Conservation (phyloP, 2,888 invertebrate genomes). For the Acanthoscelides obtectus region DNA sequence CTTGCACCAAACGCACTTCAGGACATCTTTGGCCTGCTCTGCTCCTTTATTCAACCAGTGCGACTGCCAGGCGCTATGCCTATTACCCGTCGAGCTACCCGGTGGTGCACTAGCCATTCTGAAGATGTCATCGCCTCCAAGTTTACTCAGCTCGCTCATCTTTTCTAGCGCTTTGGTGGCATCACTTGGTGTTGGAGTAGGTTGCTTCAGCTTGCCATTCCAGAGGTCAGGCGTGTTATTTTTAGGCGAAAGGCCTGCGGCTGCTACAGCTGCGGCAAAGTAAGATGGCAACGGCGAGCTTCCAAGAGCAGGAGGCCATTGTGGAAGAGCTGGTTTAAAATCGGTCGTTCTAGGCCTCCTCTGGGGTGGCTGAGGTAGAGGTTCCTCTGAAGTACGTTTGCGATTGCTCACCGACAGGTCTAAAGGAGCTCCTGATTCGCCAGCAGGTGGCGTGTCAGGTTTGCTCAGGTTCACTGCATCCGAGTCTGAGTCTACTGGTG, state of each 20-base stretch:
- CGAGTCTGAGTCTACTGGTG: constrained; percentile 51
- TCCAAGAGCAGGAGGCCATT: constrained; percentile 74
- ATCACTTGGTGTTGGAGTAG: constrained; percentile 65
- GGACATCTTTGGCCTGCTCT: constrained; percentile 90
- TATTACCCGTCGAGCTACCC: constrained; percentile 54
- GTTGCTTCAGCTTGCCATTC: constrained; percentile 76
- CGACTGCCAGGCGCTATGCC: constrained; percentile 93
- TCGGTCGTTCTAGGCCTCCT: constrained; percentile 63
- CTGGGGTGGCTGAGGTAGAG: constrained; percentile 52
- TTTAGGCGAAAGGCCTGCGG: constrained; percentile 66
- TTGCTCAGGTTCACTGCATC: constrained; percentile 71
- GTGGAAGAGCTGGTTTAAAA: constrained; percentile 63
- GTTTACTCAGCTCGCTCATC: constrained; percentile 84
- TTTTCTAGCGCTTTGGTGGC: constrained; percentile 86
- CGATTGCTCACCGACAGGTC: constrained; percentile 77
- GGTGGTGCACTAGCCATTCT: constrained; percentile 50
- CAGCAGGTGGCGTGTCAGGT: constrained; percentile 52
- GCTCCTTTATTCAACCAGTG: constrained; percentile 97
- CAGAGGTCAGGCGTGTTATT: constrained; percentile 55
- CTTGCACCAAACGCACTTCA: constrained; percentile 98
- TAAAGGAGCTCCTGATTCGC: constrained; percentile 63
- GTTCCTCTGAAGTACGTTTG: constrained; percentile 61
- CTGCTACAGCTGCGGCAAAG: constrained; percentile 73
- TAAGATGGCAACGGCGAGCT: constrained; percentile 75
- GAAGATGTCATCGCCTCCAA: constrained; percentile 75